A percentile compares a stretch with the other conserved stretches of the same genome.
Conservation (phyloP, 92 coral and sea anemone species). For the Meandrina meandrites region DNA sequence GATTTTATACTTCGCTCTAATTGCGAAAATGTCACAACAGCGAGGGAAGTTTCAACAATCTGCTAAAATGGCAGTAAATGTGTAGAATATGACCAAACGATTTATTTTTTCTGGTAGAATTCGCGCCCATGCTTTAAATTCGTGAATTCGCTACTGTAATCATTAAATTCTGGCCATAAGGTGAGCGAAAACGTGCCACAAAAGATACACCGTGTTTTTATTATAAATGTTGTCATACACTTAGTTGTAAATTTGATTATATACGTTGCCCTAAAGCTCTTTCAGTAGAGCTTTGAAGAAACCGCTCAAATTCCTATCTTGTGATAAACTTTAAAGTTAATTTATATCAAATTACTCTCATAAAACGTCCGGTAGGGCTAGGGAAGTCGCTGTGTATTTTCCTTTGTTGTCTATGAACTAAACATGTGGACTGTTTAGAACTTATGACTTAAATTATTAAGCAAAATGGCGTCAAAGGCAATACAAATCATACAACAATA, state of each 20-base stretch:
- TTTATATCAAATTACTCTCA: neutral
- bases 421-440: neutral
- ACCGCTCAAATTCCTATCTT: neutral
- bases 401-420: neutral
- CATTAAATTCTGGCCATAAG: neutral
- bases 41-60: constrained; percentile 6
- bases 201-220: neutral
- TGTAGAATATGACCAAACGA: neutral
- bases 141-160: neutral
- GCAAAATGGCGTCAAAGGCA: constrained; percentile 1
- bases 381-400: neutral
- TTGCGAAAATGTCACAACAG: constrained; percentile 74
- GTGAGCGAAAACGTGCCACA: neutral
- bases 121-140: neutral
- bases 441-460: neutral
- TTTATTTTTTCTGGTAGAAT: neutral
- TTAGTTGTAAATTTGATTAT: constrained; percentile 23
- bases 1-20: constrained; percentile 40
- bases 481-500: constrained; percentile 17
- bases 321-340: neutral
- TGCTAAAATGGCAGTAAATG: constrained; percentile 12
- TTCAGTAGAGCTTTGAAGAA: constrained; percentile 4
- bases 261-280: neutral
- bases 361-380: neutral
- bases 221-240: neutral